phyloP scores from a whole-genome alignment of 2,888 invertebrate genomes.

The Spodoptera exigua region DNA sequence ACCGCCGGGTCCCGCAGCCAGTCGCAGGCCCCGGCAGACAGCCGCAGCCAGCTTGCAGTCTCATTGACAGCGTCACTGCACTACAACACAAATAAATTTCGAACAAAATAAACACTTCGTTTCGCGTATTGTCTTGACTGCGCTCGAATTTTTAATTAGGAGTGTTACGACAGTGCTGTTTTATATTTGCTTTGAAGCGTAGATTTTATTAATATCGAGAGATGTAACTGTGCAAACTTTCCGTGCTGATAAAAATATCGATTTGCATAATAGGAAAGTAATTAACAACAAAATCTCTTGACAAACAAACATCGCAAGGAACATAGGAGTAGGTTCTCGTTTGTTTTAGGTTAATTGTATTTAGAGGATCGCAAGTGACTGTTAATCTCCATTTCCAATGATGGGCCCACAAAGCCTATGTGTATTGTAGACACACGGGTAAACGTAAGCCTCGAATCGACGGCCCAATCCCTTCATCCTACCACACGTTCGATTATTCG shows the following conservation, averaged over 20 bases:
- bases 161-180: not conserved
- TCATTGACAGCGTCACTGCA: constrained; percentile 33
- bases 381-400: constrained; percentile 50
- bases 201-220: not conserved
- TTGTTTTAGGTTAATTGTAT: constrained; percentile 40
- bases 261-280: constrained; percentile 6
- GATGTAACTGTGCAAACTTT: not conserved
- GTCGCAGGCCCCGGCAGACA: constrained; percentile 10
- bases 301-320: constrained; percentile 30
- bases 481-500: constrained; percentile 28
- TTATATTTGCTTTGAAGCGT: constrained; percentile 1
- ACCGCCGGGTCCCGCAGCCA: constrained; percentile 9
- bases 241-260: not conserved
- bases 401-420: constrained; percentile 39
- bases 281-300: constrained; percentile 13
- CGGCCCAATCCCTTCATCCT: constrained; percentile 6
- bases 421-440: constrained; percentile 23
- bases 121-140: constrained; percentile 11
- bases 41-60: constrained; percentile 6
- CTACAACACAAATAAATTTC: constrained; percentile 28
- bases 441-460: constrained; percentile 20
- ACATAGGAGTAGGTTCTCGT: constrained; percentile 21
- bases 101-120: constrained; percentile 20
- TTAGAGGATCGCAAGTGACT: constrained; percentile 36
- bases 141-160: not conserved